Evolutionary conservation across 92 coral and sea anemone species (phyloP).

Genomic region (Ricordea florida): DNA sequence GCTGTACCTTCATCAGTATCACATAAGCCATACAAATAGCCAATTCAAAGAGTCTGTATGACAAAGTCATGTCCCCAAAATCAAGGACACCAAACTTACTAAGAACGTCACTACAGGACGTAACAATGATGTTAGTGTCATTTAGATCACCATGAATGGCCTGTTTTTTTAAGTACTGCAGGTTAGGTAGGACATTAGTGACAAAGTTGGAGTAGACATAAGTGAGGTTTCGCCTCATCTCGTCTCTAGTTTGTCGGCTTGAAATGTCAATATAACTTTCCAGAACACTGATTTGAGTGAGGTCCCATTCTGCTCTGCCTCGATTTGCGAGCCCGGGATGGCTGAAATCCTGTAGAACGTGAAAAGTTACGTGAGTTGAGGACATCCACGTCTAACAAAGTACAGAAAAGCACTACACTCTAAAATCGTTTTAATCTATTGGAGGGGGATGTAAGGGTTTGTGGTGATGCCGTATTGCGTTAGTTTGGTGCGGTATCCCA

Average conservation of each 20-base stretch:
- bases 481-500: too few relatives aligned
- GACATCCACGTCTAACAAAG: too few relatives aligned
- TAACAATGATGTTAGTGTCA: slow-evolving; percentile 49
- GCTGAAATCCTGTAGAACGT: slow-evolving; percentile 20
- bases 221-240: not conserved
- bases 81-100: slow-evolving; percentile 39
- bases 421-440: too few relatives aligned
- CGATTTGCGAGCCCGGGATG: slow-evolving; percentile 17
- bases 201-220: slow-evolving; percentile 25
- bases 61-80: slow-evolving; percentile 62
- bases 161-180: slow-evolving; percentile 43
- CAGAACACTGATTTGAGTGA: slow-evolving; percentile 5
- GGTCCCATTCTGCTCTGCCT: slow-evolving; percentile 24
- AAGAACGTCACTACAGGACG: too few relatives aligned
- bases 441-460: too few relatives aligned
- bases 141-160: slow-evolving; percentile 70
- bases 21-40: slow-evolving; percentile 66
- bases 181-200: slow-evolving; percentile 34
- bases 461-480: too few relatives aligned
- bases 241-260: slow-evolving; percentile 11
- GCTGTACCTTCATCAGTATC: slow-evolving; percentile 3
- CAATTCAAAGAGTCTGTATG: slow-evolving; percentile 71
- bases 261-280: slow-evolving; percentile 13
- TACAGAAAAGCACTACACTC: too few relatives aligned
- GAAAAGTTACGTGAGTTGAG: not conserved